phyloP scores from a whole-genome alignment of 2,888 invertebrate species.

The Megamerina dolium region DNA sequence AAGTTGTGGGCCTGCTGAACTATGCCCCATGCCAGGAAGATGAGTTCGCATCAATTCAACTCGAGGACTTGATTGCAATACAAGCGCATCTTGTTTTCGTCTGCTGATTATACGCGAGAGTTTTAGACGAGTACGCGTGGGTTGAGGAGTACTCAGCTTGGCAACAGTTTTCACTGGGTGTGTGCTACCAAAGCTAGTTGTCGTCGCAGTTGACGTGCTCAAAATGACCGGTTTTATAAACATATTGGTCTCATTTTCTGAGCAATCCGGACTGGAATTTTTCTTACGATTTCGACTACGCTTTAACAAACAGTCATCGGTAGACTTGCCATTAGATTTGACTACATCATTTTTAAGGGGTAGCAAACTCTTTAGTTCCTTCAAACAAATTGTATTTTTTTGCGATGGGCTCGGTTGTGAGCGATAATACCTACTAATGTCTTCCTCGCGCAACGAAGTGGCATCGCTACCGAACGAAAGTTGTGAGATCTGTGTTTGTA shows the following conservation, averaged over 20 bases:
- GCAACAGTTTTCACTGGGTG: constrained; percentile 24
- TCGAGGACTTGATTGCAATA: constrained; percentile 14
- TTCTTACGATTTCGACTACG: constrained; percentile 4
- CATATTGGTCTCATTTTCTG: constrained; percentile 23
- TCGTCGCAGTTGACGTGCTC: constrained; percentile 17
- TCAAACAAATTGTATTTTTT: constrained; percentile 25
- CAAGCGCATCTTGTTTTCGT: constrained; percentile 25
- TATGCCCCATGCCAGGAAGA: constrained; percentile 10
- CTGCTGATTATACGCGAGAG: constrained; percentile 38
- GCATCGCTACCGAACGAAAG: constrained; percentile 43
- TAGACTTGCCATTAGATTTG: constrained; percentile 15
- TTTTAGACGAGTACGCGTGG: constrained; percentile 29
- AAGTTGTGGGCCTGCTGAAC: no score
- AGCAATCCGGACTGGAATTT: constrained; percentile 12
- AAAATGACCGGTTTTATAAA: constrained; percentile 21
- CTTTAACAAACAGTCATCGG: constrained; percentile 19
- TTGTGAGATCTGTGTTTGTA: constrained; percentile 43
- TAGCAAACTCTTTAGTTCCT: constrained; percentile 29
- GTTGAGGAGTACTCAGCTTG: constrained; percentile 20
- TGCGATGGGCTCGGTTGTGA: constrained; percentile 15
- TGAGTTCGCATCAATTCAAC: constrained; percentile 23
- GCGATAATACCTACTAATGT: constrained; percentile 17
- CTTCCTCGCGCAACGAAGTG: constrained; percentile 35
- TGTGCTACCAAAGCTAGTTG: constrained; percentile 11
- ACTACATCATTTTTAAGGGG: constrained; percentile 24